phyloP scores from a whole-genome alignment of 2,888 invertebrate genomes.

The Anoplius nigerrimus region DNA sequence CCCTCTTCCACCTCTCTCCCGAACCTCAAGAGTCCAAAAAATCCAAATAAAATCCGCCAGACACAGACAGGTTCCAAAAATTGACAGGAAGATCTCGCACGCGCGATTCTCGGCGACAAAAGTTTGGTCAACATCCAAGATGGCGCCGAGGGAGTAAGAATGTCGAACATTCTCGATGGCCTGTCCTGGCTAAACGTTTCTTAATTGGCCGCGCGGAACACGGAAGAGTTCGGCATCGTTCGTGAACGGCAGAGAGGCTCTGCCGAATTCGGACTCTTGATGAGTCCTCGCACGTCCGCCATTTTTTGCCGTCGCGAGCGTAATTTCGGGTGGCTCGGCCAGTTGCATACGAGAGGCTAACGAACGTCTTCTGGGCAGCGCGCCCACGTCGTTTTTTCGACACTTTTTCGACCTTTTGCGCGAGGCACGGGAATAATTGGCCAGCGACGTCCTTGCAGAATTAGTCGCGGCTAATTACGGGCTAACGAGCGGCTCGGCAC shows the following conservation, averaged over 20 bases:
- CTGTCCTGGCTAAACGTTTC: not conserved
- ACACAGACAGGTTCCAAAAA: too few relatives aligned
- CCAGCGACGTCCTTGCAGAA: conserved; percentile 30
- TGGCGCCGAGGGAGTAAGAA: too few relatives aligned
- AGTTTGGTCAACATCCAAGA: too few relatives aligned
- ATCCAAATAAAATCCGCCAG: too few relatives aligned
- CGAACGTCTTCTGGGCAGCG: conserved; percentile 33
- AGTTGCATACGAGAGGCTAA: conserved; percentile 22
- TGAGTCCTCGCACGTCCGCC: conserved; percentile 37
- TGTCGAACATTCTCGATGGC: not conserved
- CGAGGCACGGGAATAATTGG: conserved; percentile 10
- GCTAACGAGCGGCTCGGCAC: conserved; percentile 52
- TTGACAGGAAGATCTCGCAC: too few relatives aligned
- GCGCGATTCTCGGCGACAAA: too few relatives aligned
- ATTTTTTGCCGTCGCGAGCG: conserved; percentile 28
- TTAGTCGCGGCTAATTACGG: conserved; percentile 51
- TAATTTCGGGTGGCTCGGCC: conserved; percentile 14
- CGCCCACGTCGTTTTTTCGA: too few relatives aligned
- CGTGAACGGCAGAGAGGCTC: not conserved
- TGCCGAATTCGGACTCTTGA: conserved; percentile 48
- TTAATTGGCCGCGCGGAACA: not conserved
- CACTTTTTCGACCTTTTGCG: conserved; percentile 13
- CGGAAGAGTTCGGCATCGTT: not conserved
- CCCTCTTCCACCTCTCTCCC: too few relatives aligned
- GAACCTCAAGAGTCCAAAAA: too few relatives aligned